Base-by-base conservation (phyloP, 2,888 invertebrate species). In the Parnassius smintheus region DNA sequence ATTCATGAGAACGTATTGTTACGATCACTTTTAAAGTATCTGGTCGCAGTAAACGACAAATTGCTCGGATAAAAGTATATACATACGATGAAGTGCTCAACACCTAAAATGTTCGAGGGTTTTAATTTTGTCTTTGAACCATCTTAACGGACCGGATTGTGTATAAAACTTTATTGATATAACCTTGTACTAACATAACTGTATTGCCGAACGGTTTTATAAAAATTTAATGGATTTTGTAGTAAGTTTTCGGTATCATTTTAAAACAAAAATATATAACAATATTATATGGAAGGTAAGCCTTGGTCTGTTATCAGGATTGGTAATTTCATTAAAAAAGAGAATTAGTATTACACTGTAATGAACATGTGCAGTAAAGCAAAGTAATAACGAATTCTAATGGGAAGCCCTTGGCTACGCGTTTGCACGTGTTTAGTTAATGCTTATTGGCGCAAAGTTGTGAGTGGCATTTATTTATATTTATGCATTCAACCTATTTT, bases 1-100 rank as follows among this genome's bases (percentile, higher is more conserved):
- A 81, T 83, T 84, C 83, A 84, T 85, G 85, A 87, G 85, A 83
- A 82, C 72, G 84, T 78, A 85, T 87, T 89, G 88, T 88, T 88
- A 85, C 80, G 83, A 82, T 75, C 79, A 66, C 72, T 74, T 85
- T 87, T 82, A 77, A 78, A 77, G 79, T 86, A 83, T 81, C 80
- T 77, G 79, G 77, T 66, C 66, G 75, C 65, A 74, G 80, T 82
- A 77, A 75, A 80, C 77, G 81, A 87, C 85, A 87, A 88, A 88
- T 88, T 85, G 81, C 75, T 66, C 63, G 74, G 74, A 77, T 78
- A 79, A 77, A 76, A 72, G 76, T 75, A 76, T 73, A 69, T 75
- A 64, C 64, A 62, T 60, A 58, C 59, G 56, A 62, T 69, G 63
- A 61, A 61, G 65, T 66, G 69, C 62, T 68, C 63, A 57, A 65